Evolutionary conservation across 2,888 invertebrate species (phyloP).

Genomic region (Pollenia labialis): DNA sequence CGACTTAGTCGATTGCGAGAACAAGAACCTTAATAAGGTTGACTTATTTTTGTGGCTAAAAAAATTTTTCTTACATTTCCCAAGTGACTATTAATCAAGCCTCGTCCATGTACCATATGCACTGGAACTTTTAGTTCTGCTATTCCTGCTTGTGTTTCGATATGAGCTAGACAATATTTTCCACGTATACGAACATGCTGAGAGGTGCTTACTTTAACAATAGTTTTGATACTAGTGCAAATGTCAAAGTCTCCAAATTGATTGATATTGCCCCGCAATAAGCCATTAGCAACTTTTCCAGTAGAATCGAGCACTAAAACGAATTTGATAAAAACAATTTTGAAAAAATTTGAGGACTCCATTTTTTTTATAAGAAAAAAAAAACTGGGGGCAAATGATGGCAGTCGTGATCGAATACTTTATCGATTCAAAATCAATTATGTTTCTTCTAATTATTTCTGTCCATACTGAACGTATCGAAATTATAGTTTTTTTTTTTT

Average conservation of each 20-base stretch:
- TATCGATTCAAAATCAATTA: too few species aligned
- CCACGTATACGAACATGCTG: conserved; percentile 87
- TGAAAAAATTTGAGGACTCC: too few species aligned
- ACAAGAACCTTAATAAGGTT: background rate
- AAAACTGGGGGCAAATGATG: too few species aligned
- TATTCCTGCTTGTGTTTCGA: conserved; percentile 87
- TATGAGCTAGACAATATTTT: conserved; percentile 88
- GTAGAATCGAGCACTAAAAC: conserved; percentile 88
- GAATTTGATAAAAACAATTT: background rate
- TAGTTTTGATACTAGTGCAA: conserved; percentile 86
- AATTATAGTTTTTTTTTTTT: too few species aligned
- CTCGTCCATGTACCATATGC: conserved; percentile 87
- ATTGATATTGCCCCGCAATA: conserved; percentile 89
- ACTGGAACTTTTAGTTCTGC: conserved; percentile 87
- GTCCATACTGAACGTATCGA: too few species aligned
- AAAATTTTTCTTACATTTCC: conserved; percentile 85
- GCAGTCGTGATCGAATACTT: too few species aligned
- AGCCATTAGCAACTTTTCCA: conserved; percentile 89
- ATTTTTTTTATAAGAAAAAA: too few species aligned
- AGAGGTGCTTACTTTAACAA: conserved; percentile 86
- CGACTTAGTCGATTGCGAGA: background rate
- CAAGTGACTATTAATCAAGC: conserved; percentile 87
- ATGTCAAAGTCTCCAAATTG: conserved; percentile 90
- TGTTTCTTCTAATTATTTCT: too few species aligned
- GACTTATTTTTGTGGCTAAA: background rate